Conservation (phyloP, 2,113 vertebrate genomes). For the Labrus mixtus region DNA sequence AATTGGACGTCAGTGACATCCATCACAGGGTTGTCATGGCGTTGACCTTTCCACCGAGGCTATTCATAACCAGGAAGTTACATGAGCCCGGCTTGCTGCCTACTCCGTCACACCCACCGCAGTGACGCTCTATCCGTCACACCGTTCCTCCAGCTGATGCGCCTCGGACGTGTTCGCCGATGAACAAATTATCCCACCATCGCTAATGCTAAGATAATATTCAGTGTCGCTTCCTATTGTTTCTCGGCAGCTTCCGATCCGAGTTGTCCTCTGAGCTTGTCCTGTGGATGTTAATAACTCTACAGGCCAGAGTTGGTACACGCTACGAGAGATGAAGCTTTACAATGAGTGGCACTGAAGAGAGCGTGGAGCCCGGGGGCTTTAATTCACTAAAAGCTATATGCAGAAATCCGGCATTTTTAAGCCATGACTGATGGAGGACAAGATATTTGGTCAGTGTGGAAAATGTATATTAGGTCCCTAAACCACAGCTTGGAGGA, state of each 20-base stretch:
- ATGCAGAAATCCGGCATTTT: conserved; percentile 17
- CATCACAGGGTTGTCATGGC: conserved; percentile 86
- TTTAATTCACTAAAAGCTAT: conserved; percentile 28
- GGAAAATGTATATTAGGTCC: conserved; percentile 23
- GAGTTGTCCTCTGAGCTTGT: conserved; percentile 20
- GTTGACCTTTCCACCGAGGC: conserved; percentile 85
- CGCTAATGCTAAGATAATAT: conserved; percentile 33
- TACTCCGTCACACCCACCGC: conserved; percentile 76
- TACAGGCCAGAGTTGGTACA: not conserved
- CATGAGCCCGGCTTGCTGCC: conserved; percentile 77
- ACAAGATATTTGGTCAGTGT: conserved; percentile 46
- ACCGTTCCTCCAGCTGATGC: conserved; percentile 32
- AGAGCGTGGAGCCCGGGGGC: conserved; percentile 17
- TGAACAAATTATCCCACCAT: conserved; percentile 28
- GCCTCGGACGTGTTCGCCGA: conserved; percentile 19
- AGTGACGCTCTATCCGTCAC: conserved; percentile 60
- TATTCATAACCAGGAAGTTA: conserved; percentile 88
- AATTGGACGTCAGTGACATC: conserved; percentile 87
- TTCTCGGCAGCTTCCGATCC: not conserved
- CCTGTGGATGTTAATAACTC: conserved; percentile 17
- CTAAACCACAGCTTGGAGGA: conserved; percentile 42
- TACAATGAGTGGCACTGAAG: not conserved
- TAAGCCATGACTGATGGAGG: conserved; percentile 40
- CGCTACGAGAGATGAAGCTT: conserved; percentile 20
- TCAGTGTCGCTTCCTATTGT: conserved; percentile 19